Percentiles rank a stretch among this genome's conserved stretches.
These are phyloP conservation scores for Periophthalmus magnuspinnatus DNA, from an alignment of 2,797 vertebrate species.

Conservation along the genomic window DNA sequence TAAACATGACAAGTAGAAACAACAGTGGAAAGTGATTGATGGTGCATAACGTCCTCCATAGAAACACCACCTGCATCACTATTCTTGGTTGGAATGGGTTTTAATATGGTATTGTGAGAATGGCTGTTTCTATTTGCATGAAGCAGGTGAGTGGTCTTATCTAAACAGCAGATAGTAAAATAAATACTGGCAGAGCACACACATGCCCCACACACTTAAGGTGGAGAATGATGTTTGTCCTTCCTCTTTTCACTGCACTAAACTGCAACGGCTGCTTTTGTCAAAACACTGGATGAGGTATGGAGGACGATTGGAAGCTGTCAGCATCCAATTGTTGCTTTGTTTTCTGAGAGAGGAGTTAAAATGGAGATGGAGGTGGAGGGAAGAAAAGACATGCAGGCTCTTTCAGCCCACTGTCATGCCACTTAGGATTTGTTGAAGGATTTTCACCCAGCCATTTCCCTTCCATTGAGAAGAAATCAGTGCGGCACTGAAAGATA, in stretches of 20 bases:
- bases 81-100: conserved; percentile 32
- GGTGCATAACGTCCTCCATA: conserved; percentile 10
- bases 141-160: conserved; percentile 41
- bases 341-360: conserved; percentile 59
- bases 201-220: conserved; percentile 48
- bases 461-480: conserved; percentile 74
- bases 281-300: conserved; percentile 72
- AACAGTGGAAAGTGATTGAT: conserved; percentile 37
- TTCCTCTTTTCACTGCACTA: conserved; percentile 52
- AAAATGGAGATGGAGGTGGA: conserved; percentile 65
- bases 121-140: conserved; percentile 34
- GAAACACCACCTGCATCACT: conserved; percentile 24
- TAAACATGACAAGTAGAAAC: conserved; percentile 39
- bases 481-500: conserved; percentile 74
- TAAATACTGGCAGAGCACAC: conserved; percentile 9
- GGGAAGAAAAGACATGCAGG: conserved; percentile 72
- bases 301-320: conserved; percentile 62
- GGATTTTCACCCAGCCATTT: conserved; percentile 75
- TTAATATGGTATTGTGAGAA: conserved; percentile 33
- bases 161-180: conserved; percentile 31
- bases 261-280: conserved; percentile 59
- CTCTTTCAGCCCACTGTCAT: conserved; percentile 76
- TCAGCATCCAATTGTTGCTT: conserved; percentile 71
- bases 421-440: conserved; percentile 79
- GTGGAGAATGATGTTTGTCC: conserved; percentile 55